phyloP scores from a whole-genome alignment of 1,140 invertebrate species.

The Calycopis cecrops region DNA sequence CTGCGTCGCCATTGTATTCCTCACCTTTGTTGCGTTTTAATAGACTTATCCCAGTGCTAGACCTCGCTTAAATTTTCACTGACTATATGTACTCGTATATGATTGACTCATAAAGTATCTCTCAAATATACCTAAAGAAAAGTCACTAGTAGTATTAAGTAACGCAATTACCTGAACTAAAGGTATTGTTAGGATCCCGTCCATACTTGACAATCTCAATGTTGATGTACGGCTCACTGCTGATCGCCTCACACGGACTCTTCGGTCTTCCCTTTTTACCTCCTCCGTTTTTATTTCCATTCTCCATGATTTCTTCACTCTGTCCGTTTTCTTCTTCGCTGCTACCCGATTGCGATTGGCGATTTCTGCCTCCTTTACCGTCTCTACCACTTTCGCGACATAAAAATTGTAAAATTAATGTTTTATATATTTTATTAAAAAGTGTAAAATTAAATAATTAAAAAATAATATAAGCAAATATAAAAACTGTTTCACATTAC shows the following conservation, averaged over 20 bases:
- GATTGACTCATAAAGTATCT: too few relatives aligned
- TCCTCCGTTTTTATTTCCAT: constrained; percentile 35
- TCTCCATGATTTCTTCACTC: constrained; percentile 34
- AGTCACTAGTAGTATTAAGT: too few relatives aligned
- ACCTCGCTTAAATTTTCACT: too few relatives aligned
- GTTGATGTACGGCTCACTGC: constrained; percentile 79
- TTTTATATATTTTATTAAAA: too few relatives aligned
- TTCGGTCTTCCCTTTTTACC: constrained; percentile 67
- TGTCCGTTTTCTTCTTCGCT: constrained; percentile 35
- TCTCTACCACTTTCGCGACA: constrained; percentile 51
- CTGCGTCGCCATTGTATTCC: too few relatives aligned
- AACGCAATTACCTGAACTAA: constrained; percentile 66
- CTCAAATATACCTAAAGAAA: too few relatives aligned
- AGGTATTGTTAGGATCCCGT: constrained; percentile 76
- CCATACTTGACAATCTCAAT: constrained; percentile 80
- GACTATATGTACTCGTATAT: too few relatives aligned
- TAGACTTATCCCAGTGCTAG: too few relatives aligned
- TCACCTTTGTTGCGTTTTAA: too few relatives aligned
- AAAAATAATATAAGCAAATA: background rate
- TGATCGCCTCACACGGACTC: constrained; percentile 75
- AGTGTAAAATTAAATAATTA: background rate
- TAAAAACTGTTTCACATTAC: background rate
- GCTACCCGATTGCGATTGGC: constrained; percentile 33
- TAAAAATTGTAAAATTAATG: background rate
- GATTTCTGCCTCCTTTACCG: constrained; percentile 55